Evolutionary conservation across 1,140 invertebrate genomes (phyloP), one percentile per base, ranked within the genome.

Genomic region (Phocides pigmalion): DNA sequence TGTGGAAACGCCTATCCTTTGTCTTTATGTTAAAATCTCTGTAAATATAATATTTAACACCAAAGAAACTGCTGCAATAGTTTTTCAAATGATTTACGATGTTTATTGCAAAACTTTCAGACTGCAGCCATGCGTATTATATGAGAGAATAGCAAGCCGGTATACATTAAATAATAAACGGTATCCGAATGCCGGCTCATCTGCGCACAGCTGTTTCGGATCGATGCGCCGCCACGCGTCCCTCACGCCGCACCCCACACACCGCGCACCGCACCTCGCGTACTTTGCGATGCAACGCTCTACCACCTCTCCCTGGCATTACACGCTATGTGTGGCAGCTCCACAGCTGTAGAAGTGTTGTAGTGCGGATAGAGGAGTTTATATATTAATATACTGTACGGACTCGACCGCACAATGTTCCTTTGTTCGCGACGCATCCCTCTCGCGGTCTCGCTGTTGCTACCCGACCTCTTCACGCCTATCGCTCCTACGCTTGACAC

Each of bases 151-250:
- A 6, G 25, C 46, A 28, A 28, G 15, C 17, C 20, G 16, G 5
- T 47, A 25, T 2, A 12, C 19, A 28, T 28, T 49, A 49, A 22
- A 28, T 49, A 49, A 49, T 49, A 49, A 49, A 22, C 46, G 46
- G 17, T 22, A 49, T 49, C 46, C 46, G 12, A 49, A 15, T 41
- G 49, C 17, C 49, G 62, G 47, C 62, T 56, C 41, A 15, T 16
- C 32, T 8, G 56, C 64, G 62, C 68, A 66, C 68, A 74, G 68
- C 72, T 74, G 72, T 32, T 32, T 11, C 28, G 28, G 28, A 32
- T 32, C 28, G 28, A 11, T 32, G 28, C 28, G 28, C 3, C 9
- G 9, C 28, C 2, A 8, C 9, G 2, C 28, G 9, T 1, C 28
- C 0, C 28, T 2, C 20, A 5, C 20, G 2, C 20, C 20, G 2